Percentiles rank a stretch among this genome's conserved stretches.
phyloP scores from a whole-genome alignment of 2,113 vertebrate genomes.

The Daphoenositta chrysoptera region DNA sequence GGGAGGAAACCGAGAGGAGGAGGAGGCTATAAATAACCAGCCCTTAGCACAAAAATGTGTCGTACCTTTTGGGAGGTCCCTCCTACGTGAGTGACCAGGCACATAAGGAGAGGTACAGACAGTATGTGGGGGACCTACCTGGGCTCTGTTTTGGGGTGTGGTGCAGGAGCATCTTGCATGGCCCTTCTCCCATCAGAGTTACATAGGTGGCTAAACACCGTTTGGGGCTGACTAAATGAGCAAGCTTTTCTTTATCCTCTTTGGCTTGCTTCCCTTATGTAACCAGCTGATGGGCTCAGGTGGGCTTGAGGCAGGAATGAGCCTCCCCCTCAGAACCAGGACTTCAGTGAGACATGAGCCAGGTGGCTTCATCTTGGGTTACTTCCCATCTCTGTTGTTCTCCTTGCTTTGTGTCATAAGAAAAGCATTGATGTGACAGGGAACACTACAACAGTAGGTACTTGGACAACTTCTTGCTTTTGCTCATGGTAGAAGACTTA shows the following conservation, averaged over 20 bases:
- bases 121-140: not conserved
- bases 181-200: not conserved
- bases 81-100: not conserved
- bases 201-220: not conserved
- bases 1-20: not conserved
- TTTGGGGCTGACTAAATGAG: not conserved
- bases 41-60: not conserved
- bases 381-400: not conserved
- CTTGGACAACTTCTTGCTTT: not conserved
- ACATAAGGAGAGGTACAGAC: not conserved
- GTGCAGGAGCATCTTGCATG: not conserved
- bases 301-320: not conserved
- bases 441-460: not conserved
- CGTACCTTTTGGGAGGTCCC: not conserved
- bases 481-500: not conserved
- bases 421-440: not conserved
- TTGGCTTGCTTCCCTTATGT: not conserved
- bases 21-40: not conserved
- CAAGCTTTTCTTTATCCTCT: not conserved
- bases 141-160: not conserved
- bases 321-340: not conserved
- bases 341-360: not conserved
- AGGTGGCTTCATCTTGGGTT: not conserved
- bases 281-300: not conserved
- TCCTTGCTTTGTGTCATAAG: not conserved